These are phyloP conservation scores for Xenotilapia leptura DNA, from an alignment of 2,113 vertebrate species.

Conservation along the genomic window DNA sequence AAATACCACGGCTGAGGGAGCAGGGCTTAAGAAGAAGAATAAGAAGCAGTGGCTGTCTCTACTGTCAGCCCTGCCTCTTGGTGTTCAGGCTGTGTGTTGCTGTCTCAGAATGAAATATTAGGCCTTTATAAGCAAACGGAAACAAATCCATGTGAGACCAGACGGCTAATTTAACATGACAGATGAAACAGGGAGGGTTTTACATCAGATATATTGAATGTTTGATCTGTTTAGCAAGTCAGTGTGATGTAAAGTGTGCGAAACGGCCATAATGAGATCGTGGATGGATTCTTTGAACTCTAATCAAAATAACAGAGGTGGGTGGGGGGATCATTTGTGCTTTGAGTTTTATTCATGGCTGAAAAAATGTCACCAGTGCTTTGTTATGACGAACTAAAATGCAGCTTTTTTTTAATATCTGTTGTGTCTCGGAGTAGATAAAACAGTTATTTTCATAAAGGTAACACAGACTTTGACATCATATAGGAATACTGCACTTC, in stretches of 20 bases:
- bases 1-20: slow-evolving; percentile 56
- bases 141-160: slow-evolving; percentile 33
- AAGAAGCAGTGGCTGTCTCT: slow-evolving; percentile 17
- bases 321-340: not conserved
- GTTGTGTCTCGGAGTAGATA: not conserved
- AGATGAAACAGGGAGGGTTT: not conserved
- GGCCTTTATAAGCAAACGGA: slow-evolving; percentile 27
- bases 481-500: not conserved
- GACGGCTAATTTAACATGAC: slow-evolving; percentile 46
- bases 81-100: not conserved
- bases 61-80: slow-evolving; percentile 13
- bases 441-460: not conserved
- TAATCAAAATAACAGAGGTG: not conserved
- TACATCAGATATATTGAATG: slow-evolving; percentile 8
- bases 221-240: slow-evolving; percentile 26
- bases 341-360: not conserved
- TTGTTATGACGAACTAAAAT: not conserved
- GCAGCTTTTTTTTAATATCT: not conserved
- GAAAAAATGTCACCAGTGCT: not conserved
- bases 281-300: not conserved
- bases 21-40: slow-evolving; percentile 31
- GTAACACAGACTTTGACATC: not conserved
- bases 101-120: slow-evolving; percentile 29
- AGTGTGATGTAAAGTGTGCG: slow-evolving; percentile 13
- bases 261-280: not conserved